Base-by-base conservation (phyloP, 2,113 vertebrate species). In the Eurystomus gularis region DNA sequence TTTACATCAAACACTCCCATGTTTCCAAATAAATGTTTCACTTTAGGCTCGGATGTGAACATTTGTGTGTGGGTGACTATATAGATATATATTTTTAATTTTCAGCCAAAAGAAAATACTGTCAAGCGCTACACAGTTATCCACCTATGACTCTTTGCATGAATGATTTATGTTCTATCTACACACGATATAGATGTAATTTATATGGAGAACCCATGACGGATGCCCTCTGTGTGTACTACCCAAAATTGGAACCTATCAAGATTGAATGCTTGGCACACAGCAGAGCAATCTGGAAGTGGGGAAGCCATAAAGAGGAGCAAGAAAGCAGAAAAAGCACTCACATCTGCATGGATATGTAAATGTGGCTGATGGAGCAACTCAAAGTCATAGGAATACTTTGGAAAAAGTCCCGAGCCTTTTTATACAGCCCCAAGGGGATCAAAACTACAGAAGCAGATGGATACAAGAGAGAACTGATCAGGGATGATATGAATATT, bases 171-270 rank as follows among this genome's bases (percentile, higher is more conserved):
- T 91, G 17, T 60, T 64, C 61, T 24, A 42, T 46, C 37, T 79
- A 37, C n/a, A 40, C 35, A 44, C 23, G 61, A 44, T 85, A 83
- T 77, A 72, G 61, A 58, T 92, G 57, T 84, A 88, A 96, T 92
- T 94, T 93, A 54, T 57, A 68, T 54, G 58, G 80, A 94, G 88
- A 75, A 88, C 52, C 39, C 71, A 82, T 73, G 92, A 88, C 2
- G 1, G 73, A 73, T 86, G 46, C 58, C 60, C 73, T 95, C 73
- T 68, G 90, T 87, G 55, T 90, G 21, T 83, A 94, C 86, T 84
- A 76, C n/a, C 52, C 49, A 66, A 96, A 95, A 95, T 28, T 93
- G 62, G 24, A 71, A 15, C 80, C 84, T 90, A 68, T 92, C 62
- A 85, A 25, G 61, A 80, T 52, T 19, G 77, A 90, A 48, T 76